phyloP scores from a whole-genome alignment of 2,888 invertebrate genomes.

The Ectropis crepuscularia region DNA sequence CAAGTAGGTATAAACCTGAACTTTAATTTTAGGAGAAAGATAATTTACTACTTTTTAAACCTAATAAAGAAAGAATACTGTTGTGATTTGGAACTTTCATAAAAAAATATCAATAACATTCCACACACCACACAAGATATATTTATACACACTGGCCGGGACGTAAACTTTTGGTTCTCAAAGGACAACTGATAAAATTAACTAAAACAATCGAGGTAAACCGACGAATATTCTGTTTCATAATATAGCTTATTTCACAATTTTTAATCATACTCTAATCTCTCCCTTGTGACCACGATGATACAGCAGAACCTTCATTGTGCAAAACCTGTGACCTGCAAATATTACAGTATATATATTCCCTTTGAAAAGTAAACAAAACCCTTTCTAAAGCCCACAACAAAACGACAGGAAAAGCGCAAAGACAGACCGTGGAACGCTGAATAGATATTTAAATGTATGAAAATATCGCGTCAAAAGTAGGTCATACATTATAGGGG shows the following conservation, averaged over 20 bases:
- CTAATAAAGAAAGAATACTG: no score
- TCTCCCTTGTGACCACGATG: slow-evolving; percentile 6
- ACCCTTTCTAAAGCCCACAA: slow-evolving; percentile 24
- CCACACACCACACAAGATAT: no score
- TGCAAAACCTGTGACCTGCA: slow-evolving; percentile 19
- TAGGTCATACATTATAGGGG: not conserved
- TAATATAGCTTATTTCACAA: not conserved
- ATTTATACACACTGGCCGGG: no score
- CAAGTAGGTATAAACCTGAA: no score
- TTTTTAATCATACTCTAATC: slow-evolving; percentile 16
- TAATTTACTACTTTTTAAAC: no score
- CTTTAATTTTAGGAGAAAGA: no score
- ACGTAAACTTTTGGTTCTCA: no score
- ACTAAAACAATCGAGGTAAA: no score
- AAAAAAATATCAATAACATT: no score
- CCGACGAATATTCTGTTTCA: no score
- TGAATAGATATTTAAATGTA: slow-evolving; percentile 27
- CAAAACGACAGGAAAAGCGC: slow-evolving; percentile 31
- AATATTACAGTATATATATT: slow-evolving; percentile 26
- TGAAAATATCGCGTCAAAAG: slow-evolving; percentile 11
- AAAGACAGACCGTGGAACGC: slow-evolving; percentile 31
- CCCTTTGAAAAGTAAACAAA: slow-evolving; percentile 31
- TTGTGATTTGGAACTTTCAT: no score
- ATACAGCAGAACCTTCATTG: slow-evolving; percentile 22
- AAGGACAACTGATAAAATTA: no score